Conservation (phyloP, 2,113 vertebrate genomes). For the Synchiropus splendidus region DNA sequence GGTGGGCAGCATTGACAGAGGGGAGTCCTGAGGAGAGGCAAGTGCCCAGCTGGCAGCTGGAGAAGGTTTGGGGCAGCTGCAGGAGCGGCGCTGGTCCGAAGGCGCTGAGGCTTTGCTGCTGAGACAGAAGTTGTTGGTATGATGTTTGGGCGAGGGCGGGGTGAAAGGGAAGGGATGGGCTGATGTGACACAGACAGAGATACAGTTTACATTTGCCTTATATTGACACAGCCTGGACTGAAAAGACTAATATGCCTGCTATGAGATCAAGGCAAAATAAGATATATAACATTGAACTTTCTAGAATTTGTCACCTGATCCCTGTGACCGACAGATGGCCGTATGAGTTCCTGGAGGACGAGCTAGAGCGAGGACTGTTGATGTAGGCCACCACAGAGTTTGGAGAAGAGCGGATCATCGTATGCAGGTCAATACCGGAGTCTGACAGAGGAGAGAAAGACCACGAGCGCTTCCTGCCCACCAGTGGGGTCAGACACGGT, state of each 20-base stretch:
- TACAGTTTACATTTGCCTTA: too few relatives aligned
- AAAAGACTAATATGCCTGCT: too few relatives aligned
- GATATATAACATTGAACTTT: too few relatives aligned
- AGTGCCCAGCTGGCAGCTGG: conserved; percentile 66
- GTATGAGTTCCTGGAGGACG: conserved; percentile 80
- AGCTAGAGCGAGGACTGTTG: conserved; percentile 88
- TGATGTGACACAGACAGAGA: conserved; percentile 30
- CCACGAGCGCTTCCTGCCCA: conserved; percentile 81
- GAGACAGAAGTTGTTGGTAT: conserved; percentile 85
- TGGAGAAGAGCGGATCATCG: conserved; percentile 88
- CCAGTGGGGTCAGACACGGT: conserved; percentile 74
- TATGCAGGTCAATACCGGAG: conserved; percentile 87
- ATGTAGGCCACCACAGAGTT: conserved; percentile 89
- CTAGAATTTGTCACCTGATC: conserved; percentile 68
- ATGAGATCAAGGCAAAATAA: too few relatives aligned
- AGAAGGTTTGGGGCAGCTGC: conserved; percentile 80
- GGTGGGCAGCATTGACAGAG: conserved; percentile 36
- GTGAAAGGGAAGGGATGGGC: conserved; percentile 86
- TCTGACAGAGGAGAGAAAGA: conserved; percentile 87
- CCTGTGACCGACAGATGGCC: conserved; percentile 84
- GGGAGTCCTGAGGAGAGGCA: conserved; percentile 68
- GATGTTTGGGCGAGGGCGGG: conserved; percentile 81
- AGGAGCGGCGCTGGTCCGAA: conserved; percentile 88
- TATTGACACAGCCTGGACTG: too few relatives aligned
- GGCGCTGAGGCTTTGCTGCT: conserved; percentile 77